These are phyloP conservation scores for Apodemia mormo DNA, from an alignment of 2,888 invertebrate species.

Conservation along the genomic window DNA sequence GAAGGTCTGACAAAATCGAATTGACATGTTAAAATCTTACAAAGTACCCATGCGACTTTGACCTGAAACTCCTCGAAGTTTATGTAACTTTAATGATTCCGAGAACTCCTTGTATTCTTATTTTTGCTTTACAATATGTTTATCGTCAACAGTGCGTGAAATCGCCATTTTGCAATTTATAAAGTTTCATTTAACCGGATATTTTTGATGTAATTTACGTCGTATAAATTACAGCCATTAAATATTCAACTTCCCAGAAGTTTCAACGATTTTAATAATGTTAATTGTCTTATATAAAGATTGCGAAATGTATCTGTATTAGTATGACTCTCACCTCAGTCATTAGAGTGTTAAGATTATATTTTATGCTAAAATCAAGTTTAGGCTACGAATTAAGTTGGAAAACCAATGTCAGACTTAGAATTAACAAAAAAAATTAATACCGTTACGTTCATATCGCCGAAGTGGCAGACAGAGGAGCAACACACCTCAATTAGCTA, in stretches of 20 bases:
- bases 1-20: constrained; percentile 50
- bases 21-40: constrained; percentile 36
- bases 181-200: constrained; percentile 5
- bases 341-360: not conserved
- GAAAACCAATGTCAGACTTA: too few relatives aligned
- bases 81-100: constrained; percentile 4
- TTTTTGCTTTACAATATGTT: not conserved
- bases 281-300: not conserved
- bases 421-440: too few relatives aligned
- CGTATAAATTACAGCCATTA: constrained; percentile 5
- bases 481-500: too few relatives aligned
- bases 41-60: constrained; percentile 49
- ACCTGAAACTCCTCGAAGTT: constrained; percentile 40
- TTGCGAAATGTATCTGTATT: not conserved
- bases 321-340: not conserved
- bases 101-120: not conserved
- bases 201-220: not conserved
- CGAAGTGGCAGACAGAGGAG: too few relatives aligned
- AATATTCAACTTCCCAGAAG: not conserved
- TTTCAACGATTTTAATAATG: not conserved
- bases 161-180: constrained; percentile 8
- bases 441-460: too few relatives aligned
- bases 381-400: too few relatives aligned
- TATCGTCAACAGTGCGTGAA: not conserved
- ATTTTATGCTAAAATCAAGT: not conserved